Evolutionary conservation across 2,113 vertebrate species (phyloP), one percentile per base, ranked within the genome.

Genomic region (Himantopus leucocephalus): DNA sequence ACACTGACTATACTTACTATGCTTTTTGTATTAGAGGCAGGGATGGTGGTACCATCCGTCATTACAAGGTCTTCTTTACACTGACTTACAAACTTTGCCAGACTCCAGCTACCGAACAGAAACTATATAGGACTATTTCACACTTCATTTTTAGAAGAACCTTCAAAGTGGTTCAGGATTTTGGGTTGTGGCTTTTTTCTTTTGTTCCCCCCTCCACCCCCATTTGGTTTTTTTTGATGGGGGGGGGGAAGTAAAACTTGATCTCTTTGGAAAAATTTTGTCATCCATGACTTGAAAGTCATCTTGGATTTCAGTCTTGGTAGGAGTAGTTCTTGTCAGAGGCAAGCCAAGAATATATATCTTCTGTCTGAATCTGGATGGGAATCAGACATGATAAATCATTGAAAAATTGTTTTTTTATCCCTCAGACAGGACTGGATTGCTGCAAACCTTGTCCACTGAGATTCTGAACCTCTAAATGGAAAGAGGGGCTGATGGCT

Each of bases 151-250:
- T 53, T 47, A 82, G 45, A 22, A 56, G 37, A 3, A n/a, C 34
- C 52, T 93, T 70, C 32, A 48, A 85, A 85, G 27, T n/a, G 5
- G 9, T 48, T 62, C 39, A 48, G 35, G 14, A 37, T 41, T 89
- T 86, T 8, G 4, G 12, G 4, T 30, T 80, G n/a, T 62, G 34
- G 5, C 5, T 37, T 73, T 75, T 94, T 88, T 37, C 7, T 41
- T 60, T 22, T 6, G 2, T 48, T 4, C 7, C 8, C 6, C 8
- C 10, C 8, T 3, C 10, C 16, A 10, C 4, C 3, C 22, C n/a
- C 14, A 23, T 53, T 27, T 53, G 52, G 41, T 48, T 45, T 7
- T 62, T 17, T 41, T 29, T 41, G 6, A 14, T 35, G 41, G 5
- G 24, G 5, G 5, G 6, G 4, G 5, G 1, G 6, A 18, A 93